Evolutionary conservation across 2,888 invertebrate genomes (phyloP).

Genomic region (Agrotis clavis): DNA sequence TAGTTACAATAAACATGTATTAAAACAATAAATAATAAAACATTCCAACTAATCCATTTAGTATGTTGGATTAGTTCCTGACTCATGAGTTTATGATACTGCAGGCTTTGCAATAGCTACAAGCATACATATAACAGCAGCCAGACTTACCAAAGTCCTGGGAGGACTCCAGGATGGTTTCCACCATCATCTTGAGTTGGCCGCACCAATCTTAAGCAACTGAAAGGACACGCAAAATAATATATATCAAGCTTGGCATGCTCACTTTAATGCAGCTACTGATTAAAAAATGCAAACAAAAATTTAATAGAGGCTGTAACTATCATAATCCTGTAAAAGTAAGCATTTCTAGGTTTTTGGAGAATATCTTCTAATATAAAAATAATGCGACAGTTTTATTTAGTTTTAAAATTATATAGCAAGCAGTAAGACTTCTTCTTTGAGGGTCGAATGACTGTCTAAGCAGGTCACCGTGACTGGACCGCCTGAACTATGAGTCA

Average conservation of each 20-base stretch:
- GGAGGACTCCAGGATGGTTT: constrained; percentile 87
- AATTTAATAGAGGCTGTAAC: too few species aligned
- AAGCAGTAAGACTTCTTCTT: too few species aligned
- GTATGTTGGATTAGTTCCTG: not conserved
- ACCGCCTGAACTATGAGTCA: too few species aligned
- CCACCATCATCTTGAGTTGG: constrained; percentile 88
- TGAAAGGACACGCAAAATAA: constrained; percentile 76
- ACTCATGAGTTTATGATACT: not conserved
- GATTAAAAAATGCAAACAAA: not conserved
- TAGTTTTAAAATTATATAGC: too few species aligned
- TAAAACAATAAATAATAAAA: too few species aligned
- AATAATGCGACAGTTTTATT: not conserved
- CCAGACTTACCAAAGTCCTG: constrained; percentile 87
- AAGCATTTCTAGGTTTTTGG: not conserved
- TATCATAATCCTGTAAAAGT: not conserved
- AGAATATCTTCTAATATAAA: too few species aligned
- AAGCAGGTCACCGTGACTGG: too few species aligned
- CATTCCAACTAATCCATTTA: too few species aligned
- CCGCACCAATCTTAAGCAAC: constrained; percentile 75
- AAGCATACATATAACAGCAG: not conserved
- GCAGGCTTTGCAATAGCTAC: not conserved
- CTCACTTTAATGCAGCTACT: constrained; percentile 13
- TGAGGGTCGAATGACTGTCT: too few species aligned
- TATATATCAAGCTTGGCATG: constrained; percentile 60
- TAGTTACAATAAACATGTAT: not conserved